Evolutionary conservation across 2,113 vertebrate species (phyloP).

Genomic region (Callopanchax toddi): DNA sequence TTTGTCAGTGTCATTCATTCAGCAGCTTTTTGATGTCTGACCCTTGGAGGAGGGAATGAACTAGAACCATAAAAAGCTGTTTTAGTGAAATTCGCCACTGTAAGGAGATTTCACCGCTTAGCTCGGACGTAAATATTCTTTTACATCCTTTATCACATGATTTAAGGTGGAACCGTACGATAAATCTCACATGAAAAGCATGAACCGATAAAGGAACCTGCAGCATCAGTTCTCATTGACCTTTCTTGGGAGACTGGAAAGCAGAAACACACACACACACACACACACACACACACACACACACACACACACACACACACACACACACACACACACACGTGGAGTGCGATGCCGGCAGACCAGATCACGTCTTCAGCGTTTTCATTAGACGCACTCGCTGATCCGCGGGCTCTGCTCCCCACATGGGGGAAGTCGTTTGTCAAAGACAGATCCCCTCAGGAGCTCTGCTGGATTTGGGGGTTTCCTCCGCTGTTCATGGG

Average conservation of each 20-base stretch:
- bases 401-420: conserved; percentile 33
- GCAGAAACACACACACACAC: conserved; percentile 6
- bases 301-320: no score
- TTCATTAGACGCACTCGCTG: conserved; percentile 48
- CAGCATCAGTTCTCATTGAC: conserved; percentile 38
- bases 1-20: conserved; percentile 71
- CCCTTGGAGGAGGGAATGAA: conserved; percentile 43
- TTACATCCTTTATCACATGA: neutral
- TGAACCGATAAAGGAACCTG: conserved; percentile 19
- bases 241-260: conserved; percentile 37
- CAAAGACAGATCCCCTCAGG: conserved; percentile 68
- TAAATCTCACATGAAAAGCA: conserved; percentile 9
- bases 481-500: conserved; percentile 62
- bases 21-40: conserved; percentile 65
- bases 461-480: conserved; percentile 71
- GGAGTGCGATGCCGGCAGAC: conserved; percentile 41
- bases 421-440: conserved; percentile 62
- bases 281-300: no score
- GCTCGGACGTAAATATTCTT: conserved; percentile 12
- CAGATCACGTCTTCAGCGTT: conserved; percentile 53
- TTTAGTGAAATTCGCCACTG: conserved; percentile 25
- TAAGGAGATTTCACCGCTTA: conserved; percentile 8
- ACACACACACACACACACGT: conserved; percentile 10
- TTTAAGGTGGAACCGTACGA: conserved; percentile 15
- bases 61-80: conserved; percentile 35